Evolutionary conservation across 2,113 vertebrate genomes (phyloP).

Genomic region (Brachypodius melanocephalos): DNA sequence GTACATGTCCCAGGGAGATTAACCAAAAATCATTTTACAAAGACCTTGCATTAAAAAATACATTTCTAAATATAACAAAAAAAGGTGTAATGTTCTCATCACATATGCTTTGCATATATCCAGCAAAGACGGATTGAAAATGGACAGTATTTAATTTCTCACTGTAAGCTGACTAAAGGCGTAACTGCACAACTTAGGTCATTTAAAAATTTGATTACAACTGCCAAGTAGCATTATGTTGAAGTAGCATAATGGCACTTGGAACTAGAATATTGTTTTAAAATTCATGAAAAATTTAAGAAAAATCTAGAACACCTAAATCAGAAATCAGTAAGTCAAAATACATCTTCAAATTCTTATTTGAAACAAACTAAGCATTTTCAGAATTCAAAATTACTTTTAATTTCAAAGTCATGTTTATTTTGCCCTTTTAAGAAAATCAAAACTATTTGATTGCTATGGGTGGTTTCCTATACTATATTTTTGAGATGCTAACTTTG

Average conservation of each 20-base stretch:
- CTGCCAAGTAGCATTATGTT: not conserved
- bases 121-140: not conserved
- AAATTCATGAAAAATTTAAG: not conserved
- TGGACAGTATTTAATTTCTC: not conserved
- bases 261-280: not conserved
- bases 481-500: not conserved
- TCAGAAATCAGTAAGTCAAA: not conserved
- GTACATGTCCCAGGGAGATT: accelerated
- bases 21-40: not conserved
- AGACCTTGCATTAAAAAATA: not conserved
- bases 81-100: not conserved
- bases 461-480: not conserved
- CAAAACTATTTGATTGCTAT: not conserved
- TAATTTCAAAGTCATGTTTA: not conserved
- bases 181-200: not conserved
- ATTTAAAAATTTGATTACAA: not conserved
- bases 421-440: not conserved
- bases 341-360: not conserved
- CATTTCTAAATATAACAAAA: not conserved
- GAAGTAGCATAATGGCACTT: not conserved
- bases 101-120: not conserved
- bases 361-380: not conserved
- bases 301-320: not conserved
- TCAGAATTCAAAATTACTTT: not conserved
- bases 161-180: not conserved